Percentiles rank a stretch among this genome's conserved stretches.
These are phyloP conservation scores for Hypotaenidia philippensis DNA, from an alignment of 2,797 vertebrate species.

Conservation along the genomic window DNA sequence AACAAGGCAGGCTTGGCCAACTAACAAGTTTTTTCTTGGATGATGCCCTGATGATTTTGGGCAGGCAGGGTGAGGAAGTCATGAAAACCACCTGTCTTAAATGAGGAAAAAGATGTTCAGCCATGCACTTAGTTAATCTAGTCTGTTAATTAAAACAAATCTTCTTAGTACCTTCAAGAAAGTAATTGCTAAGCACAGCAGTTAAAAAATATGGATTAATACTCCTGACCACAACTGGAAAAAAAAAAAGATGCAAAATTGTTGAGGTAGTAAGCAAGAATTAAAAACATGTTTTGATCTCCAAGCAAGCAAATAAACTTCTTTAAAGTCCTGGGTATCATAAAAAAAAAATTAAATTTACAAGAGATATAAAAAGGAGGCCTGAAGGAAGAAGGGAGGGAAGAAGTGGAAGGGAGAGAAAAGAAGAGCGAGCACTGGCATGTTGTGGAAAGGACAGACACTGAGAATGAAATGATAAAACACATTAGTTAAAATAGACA, in stretches of 20 bases:
- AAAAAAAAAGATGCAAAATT: neutral
- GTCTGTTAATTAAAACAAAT: slow-evolving; percentile 3
- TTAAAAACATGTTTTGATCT: neutral
- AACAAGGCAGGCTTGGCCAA: neutral
- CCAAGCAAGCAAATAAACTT: neutral
- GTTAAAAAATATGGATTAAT: neutral
- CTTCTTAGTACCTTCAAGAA: neutral
- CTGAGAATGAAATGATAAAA: neutral
- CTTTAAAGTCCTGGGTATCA: neutral
- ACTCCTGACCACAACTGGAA: neutral
- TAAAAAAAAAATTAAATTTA: neutral
- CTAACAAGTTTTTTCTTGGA: neutral
- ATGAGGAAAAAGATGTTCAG: neutral
- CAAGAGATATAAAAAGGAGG: neutral
- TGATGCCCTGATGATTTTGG: neutral
- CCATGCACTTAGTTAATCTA: neutral
- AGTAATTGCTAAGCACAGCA: neutral
- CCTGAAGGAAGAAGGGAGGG: neutral
- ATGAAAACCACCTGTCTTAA: neutral
- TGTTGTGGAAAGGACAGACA: neutral
- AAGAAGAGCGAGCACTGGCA: neutral
- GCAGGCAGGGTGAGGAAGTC: neutral
- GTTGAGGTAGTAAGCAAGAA: neutral
- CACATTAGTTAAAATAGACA: neutral
- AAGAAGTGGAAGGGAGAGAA: neutral